A percentile compares a stretch with the other conserved stretches of the same genome.
Evolutionary conservation across 2,797 vertebrate genomes (phyloP).

Genomic region (Eleutherodactylus coqui): DNA sequence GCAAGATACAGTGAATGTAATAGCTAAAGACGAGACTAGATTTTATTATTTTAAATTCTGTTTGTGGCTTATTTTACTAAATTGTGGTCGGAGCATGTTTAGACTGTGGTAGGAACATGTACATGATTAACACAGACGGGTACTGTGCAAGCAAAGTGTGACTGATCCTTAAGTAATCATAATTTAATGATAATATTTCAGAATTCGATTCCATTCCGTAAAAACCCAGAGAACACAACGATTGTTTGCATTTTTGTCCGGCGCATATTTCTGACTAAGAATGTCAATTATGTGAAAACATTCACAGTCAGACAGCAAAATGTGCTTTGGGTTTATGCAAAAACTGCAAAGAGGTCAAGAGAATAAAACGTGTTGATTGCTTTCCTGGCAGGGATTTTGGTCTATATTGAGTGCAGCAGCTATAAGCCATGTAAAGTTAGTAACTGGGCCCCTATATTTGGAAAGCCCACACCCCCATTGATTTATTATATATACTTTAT

Average conservation of each 20-base stretch:
- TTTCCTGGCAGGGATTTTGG: not conserved
- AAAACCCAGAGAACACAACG: slow-evolving; percentile 45
- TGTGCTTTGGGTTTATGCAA: slow-evolving; percentile 31
- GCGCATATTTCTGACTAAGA: slow-evolving; percentile 53
- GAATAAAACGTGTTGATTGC: slow-evolving; percentile 40
- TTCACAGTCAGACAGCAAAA: slow-evolving; percentile 16
- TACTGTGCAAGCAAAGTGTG: slow-evolving; percentile 60
- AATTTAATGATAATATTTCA: slow-evolving; percentile 64
- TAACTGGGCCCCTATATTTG: no score
- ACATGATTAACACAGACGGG: slow-evolving; percentile 58
- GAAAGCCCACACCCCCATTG: no score
- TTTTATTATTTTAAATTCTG: slow-evolving; percentile 62
- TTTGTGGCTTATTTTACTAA: slow-evolving; percentile 61
- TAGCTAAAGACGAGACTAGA: slow-evolving; percentile 55
- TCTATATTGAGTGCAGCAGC: not conserved
- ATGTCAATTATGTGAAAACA: slow-evolving; percentile 57
- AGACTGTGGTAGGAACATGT: slow-evolving; percentile 62
- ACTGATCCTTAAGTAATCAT: slow-evolving; percentile 63
- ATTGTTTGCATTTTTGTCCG: slow-evolving; percentile 57
- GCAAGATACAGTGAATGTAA: slow-evolving; percentile 58
- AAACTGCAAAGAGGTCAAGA: slow-evolving; percentile 1
- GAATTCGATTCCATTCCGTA: slow-evolving; percentile 58
- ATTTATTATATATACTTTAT: no score
- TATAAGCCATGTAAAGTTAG: not conserved
- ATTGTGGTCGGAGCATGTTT: slow-evolving; percentile 59